phyloP scores from a whole-genome alignment of 2,888 invertebrate species.

The Cheilosia pagana region DNA sequence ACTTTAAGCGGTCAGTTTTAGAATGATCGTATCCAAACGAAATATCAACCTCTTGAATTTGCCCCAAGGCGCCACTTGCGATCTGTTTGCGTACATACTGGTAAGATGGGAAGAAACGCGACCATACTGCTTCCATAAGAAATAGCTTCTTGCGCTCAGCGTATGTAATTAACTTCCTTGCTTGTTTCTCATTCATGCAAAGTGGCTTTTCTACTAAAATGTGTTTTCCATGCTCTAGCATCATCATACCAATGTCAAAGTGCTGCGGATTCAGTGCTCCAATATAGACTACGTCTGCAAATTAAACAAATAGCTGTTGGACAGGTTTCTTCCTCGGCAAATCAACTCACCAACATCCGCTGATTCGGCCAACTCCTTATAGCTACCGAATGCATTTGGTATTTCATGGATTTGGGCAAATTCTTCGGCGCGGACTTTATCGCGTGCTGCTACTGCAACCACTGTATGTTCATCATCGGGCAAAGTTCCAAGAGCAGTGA shows the following conservation, averaged over 20 bases:
- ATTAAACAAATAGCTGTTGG: not conserved
- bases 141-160: conserved; percentile 90
- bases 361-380: conserved; percentile 90
- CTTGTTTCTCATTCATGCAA: conserved; percentile 90
- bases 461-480: conserved; percentile 88
- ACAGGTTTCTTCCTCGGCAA: not conserved
- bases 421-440: conserved; percentile 88
- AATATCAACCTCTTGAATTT: conserved; percentile 87
- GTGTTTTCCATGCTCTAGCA: conserved; percentile 92
- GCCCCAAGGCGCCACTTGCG: conserved; percentile 87
- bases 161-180: conserved; percentile 87
- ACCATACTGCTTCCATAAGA: conserved; percentile 96
- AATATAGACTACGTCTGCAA: conserved; percentile 93
- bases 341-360: conserved; percentile 87
- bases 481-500: conserved; percentile 87
- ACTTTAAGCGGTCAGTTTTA: conserved; percentile 84
- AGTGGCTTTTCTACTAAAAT: conserved; percentile 96
- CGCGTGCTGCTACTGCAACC: conserved; percentile 91
- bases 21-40: conserved; percentile 88
- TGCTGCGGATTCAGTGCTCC: conserved; percentile 91
- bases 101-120: conserved; percentile 92
- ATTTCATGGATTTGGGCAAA: conserved; percentile 91
- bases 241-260: conserved; percentile 87
- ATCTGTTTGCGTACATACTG: conserved; percentile 88
- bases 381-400: conserved; percentile 89